Conservation (phyloP, 2,113 vertebrate species). For the Lates calcarifer region DNA sequence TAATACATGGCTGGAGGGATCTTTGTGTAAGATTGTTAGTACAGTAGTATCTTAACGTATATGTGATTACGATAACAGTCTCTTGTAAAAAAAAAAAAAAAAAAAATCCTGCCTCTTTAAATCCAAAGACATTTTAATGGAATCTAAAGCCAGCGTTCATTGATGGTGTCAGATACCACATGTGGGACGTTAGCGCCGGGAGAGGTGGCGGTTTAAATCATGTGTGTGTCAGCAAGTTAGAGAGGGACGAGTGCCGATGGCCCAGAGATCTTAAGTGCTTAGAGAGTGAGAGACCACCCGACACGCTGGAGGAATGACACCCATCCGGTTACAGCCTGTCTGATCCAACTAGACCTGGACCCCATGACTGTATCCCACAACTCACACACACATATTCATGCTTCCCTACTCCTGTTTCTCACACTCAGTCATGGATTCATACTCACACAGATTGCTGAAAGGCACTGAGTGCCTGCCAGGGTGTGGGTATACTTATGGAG, state of each 20-base stretch:
- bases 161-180: slow-evolving; percentile 27
- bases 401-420: slow-evolving; percentile 32
- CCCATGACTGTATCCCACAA: not conserved
- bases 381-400: not conserved
- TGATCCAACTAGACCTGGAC: slow-evolving; percentile 17
- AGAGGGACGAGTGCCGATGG: not conserved
- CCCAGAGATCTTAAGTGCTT: not conserved
- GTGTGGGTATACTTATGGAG: slow-evolving; percentile 61
- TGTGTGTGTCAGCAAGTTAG: not conserved
- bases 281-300: slow-evolving; percentile 10
- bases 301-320: slow-evolving; percentile 22
- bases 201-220: slow-evolving; percentile 5
- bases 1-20: too few species aligned
- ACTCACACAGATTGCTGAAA: slow-evolving; percentile 46
- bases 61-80: not conserved
- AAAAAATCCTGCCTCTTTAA: not conserved
- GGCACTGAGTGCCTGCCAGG: slow-evolving; percentile 37
- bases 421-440: slow-evolving; percentile 39
- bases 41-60: too few species aligned
- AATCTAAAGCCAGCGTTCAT: slow-evolving; percentile 11
- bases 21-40: too few species aligned
- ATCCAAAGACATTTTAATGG: not conserved
- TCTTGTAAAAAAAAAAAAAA: too few species aligned
- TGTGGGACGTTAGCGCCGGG: not conserved
- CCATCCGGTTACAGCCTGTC: slow-evolving; percentile 19